These are phyloP conservation scores for Fragum sueziense DNA, from an alignment of 2,888 invertebrate genomes.

Conservation along the genomic window DNA sequence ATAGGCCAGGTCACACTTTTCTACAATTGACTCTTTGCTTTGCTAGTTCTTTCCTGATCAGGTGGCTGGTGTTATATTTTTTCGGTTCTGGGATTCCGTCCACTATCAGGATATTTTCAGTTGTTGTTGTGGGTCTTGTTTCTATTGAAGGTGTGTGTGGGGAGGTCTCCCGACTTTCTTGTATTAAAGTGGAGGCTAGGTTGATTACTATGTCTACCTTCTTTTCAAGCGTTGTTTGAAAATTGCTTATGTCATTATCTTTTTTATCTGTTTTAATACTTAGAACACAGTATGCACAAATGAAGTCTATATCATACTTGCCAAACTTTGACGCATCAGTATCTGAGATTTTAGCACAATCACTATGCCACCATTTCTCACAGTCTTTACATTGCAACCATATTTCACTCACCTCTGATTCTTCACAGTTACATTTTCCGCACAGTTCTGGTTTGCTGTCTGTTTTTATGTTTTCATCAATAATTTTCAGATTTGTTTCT, in stretches of 20 bases:
- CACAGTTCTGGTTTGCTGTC: neutral
- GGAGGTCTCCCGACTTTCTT: neutral
- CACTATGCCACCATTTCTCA: conserved; percentile 5
- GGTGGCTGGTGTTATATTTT: neutral
- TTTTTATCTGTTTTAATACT: neutral
- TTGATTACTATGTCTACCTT: neutral
- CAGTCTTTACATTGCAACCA: neutral
- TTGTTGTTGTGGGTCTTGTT: neutral
- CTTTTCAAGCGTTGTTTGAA: neutral
- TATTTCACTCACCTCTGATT: neutral
- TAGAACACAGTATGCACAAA: conserved; percentile 2
- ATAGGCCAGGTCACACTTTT: conserved; percentile 4
- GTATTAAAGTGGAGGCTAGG: neutral
- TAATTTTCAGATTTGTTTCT: neutral
- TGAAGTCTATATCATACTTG: neutral
- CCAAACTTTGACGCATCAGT: neutral
- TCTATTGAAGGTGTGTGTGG: neutral
- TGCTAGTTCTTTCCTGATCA: conserved; percentile 3
- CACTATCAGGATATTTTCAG: neutral
- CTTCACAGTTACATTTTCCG: neutral
- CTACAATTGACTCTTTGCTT: conserved; percentile 4
- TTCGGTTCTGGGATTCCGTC: neutral
- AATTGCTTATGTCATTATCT: neutral
- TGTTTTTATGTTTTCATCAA: neutral
- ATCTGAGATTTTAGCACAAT: neutral